Percentiles rank a stretch among this genome's conserved stretches.
Conservation (phyloP, 2,797 vertebrate genomes). For the Eulemur coronatus region DNA sequence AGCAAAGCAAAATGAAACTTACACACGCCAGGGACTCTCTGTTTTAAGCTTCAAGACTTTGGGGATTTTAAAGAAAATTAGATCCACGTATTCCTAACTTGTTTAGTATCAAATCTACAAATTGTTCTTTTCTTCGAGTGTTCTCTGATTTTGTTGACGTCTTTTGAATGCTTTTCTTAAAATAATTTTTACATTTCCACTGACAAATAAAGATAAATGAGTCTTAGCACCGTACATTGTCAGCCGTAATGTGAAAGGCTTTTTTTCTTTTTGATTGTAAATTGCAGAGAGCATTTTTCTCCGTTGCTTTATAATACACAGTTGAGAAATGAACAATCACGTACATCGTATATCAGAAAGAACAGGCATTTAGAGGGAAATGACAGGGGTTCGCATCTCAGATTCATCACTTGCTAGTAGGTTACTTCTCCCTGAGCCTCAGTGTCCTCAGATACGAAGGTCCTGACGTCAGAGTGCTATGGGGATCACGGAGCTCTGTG, state of each 20-base stretch:
- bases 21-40: neutral
- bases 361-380: neutral
- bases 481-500: neutral
- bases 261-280: neutral
- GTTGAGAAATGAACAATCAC: neutral
- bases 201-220: neutral
- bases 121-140: neutral
- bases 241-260: neutral
- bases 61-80: neutral
- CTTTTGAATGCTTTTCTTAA: slow-evolving; percentile 16
- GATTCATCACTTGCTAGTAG: neutral
- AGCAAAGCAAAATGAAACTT: neutral
- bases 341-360: neutral
- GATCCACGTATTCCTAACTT: neutral
- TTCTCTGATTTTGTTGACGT: neutral
- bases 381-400: neutral
- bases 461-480: neutral
- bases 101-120: neutral
- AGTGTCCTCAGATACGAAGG: neutral
- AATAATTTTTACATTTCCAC: neutral
- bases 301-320: neutral
- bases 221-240: neutral
- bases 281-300: neutral
- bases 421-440: neutral
- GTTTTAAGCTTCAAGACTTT: neutral